Evolutionary conservation across 2,797 vertebrate species (phyloP).

Genomic region (Triplophysa bombifrons): DNA sequence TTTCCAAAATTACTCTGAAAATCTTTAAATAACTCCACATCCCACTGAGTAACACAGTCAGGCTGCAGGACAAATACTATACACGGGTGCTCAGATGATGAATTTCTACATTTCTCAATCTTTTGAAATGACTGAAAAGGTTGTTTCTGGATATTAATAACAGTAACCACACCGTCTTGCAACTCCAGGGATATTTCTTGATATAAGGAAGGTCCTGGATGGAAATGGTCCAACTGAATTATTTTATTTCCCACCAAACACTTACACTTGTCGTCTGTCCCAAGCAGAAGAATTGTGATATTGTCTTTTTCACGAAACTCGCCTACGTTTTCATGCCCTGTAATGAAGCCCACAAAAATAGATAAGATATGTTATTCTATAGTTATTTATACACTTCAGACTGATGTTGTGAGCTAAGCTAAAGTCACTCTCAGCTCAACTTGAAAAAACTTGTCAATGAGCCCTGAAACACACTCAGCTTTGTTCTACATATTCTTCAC

Average conservation of each 20-base stretch:
- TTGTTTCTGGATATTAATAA: background rate
- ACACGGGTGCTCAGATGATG: background rate
- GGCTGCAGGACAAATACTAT: background rate
- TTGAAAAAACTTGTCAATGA: background rate
- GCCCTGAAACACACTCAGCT: background rate
- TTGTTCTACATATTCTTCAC: background rate
- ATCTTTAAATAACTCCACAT: background rate
- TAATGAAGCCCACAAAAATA: background rate
- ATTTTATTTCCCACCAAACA: conserved; percentile 1
- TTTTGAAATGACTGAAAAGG: background rate
- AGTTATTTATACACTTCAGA: no score
- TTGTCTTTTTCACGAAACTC: background rate
- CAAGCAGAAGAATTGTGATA: background rate
- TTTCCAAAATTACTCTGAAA: background rate
- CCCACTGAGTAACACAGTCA: background rate
- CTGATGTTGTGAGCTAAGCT: no score
- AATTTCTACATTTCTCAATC: background rate
- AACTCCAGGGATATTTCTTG: background rate
- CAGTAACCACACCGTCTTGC: background rate
- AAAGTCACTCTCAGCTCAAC: background rate
- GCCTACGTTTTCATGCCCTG: background rate
- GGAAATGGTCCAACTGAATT: background rate
- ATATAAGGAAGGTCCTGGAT: background rate
- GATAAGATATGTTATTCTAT: no score
- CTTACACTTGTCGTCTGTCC: background rate